Base-by-base conservation (phyloP, 2,797 vertebrate species). In the Momotus momota region DNA sequence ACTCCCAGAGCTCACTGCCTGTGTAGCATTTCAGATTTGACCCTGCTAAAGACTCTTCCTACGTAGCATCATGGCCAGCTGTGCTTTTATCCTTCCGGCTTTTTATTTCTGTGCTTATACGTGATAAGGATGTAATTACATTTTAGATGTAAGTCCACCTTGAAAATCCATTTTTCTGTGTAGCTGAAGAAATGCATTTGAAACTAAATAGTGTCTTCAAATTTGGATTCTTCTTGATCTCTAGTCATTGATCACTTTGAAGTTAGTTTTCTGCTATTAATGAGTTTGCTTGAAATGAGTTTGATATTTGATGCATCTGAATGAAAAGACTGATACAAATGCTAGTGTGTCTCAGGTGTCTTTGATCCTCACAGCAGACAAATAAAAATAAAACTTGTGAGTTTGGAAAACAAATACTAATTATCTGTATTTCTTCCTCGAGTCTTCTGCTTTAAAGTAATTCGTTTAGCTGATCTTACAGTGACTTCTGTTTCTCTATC, bases 111-210 rank as follows among this genome's bases (percentile, higher is more conserved):
- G 27, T 77, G 40, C 66, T 82, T 48, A 35, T 16, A 18, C 31
- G n/a, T 60, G 73, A 41, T 69, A 49, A 61, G 48, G 27, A 7
- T 1, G 1, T 84, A 64, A 73, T 75, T 88, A 12, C 48, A 64
- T 35, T 82, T 91, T 57, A 48, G 46, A 41, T 86, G 72, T 58
- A 79, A 90, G 64, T 38, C 55, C 86, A 33, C 74, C 48, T 85
- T 89, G 16, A 89, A 85, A 92, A 89, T 74, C 60, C 20, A 9
- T 71, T 77, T 71, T 81, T 80, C 79, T 84, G 1, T 49, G n/a
- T 38, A 57, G 65, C 78, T 82, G 67, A 70, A 73, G 64, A 84
- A 86, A 51, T 70, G 18, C 6, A 41, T 52, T 85, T 78, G 57
- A 86, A 79, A 70, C 48, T 21, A 55, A 91, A 51, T 45, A 57